Conservation (phyloP, 1,140 invertebrate genomes). For the Sycophila sp. region DNA sequence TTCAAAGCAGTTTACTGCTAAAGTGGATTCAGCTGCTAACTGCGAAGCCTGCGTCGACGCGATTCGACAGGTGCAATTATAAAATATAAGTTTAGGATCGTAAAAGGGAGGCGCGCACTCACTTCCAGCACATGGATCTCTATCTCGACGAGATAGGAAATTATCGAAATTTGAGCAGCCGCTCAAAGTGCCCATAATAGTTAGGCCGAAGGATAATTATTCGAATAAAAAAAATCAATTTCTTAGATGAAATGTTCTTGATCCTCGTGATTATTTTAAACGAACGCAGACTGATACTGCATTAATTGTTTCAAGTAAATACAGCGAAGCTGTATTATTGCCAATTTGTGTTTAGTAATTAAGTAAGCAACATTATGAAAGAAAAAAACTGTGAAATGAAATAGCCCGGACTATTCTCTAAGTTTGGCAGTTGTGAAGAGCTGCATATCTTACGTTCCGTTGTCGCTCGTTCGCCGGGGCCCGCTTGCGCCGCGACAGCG, state of each 20-base stretch:
- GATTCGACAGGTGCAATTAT: slow-evolving; percentile 35
- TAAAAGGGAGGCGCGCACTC: neutral
- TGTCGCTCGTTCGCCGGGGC: slow-evolving; percentile 46
- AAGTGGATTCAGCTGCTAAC: slow-evolving; percentile 8
- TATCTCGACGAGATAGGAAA: slow-evolving; percentile 1
- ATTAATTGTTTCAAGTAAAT: too few species aligned
- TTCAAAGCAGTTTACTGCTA: neutral
- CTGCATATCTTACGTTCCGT: slow-evolving; percentile 65
- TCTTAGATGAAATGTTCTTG: too few species aligned
- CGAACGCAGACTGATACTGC: too few species aligned
- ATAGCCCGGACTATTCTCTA: too few species aligned
- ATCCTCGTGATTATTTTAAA: too few species aligned
- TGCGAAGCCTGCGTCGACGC: neutral
- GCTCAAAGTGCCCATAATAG: neutral
- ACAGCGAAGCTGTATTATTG: too few species aligned
- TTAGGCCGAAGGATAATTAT: neutral
- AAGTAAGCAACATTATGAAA: too few species aligned
- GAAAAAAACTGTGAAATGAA: too few species aligned
- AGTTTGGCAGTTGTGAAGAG: too few species aligned
- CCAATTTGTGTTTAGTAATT: too few species aligned
- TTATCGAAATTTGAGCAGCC: slow-evolving; percentile 34
- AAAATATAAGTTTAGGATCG: neutral
- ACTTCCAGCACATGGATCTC: neutral
- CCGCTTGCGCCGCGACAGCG: slow-evolving; percentile 1
- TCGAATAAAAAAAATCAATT: too few species aligned